A percentile compares a stretch with the other conserved stretches of the same genome.
Evolutionary conservation across 2,113 vertebrate species (phyloP).

Genomic region (Paratilapia polleni): DNA sequence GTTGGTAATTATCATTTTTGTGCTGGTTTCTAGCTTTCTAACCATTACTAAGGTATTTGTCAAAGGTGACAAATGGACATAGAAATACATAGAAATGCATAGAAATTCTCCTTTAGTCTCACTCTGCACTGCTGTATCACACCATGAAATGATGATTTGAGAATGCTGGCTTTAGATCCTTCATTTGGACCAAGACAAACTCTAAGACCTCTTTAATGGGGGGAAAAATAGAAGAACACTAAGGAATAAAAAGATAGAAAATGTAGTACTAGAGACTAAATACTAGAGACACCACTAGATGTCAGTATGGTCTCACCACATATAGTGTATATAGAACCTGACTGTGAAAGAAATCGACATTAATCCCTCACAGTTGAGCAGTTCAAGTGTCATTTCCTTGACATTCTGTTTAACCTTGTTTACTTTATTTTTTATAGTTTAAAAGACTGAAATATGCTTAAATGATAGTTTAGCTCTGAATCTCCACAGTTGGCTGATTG

Average conservation of each 20-base stretch:
- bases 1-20: neutral
- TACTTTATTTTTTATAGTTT: neutral
- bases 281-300: slow-evolving; percentile 35
- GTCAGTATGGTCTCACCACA: slow-evolving; percentile 8
- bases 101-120: neutral
- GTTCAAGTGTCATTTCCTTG: neutral
- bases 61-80: neutral
- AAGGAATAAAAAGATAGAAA: neutral
- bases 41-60: neutral
- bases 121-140: neutral
- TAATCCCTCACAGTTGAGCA: neutral
- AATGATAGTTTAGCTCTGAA: neutral
- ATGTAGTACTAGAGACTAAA: too few relatives aligned
- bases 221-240: neutral
- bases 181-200: neutral
- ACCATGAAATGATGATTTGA: neutral
- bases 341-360: neutral
- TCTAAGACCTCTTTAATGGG: neutral
- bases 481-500: neutral
- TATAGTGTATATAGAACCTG: neutral
- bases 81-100: neutral
- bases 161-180: neutral
- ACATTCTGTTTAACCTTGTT: too few relatives aligned
- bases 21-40: neutral
- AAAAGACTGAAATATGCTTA: neutral